Evolutionary conservation across 1,140 invertebrate genomes (phyloP).

Genomic region (Leptonema lineaticorne): DNA sequence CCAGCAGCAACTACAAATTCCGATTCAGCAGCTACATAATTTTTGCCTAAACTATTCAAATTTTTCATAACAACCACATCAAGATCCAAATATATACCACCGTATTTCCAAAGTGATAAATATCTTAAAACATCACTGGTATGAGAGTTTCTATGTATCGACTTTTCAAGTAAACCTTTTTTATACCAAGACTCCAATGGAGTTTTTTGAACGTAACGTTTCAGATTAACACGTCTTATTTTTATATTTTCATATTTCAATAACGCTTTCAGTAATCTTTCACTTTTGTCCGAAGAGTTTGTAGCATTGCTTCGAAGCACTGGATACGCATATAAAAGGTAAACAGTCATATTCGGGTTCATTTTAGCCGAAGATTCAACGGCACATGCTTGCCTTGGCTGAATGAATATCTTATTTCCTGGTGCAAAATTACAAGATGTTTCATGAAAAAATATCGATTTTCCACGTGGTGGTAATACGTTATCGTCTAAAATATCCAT

Average conservation of each 20-base stretch:
- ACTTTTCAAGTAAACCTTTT: constrained; percentile 49
- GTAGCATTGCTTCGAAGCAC: constrained; percentile 35
- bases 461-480: constrained; percentile 31
- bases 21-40: constrained; percentile 68
- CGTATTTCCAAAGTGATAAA: constrained; percentile 61
- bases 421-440: constrained; percentile 51
- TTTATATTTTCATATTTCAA: constrained; percentile 52
- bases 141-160: constrained; percentile 53
- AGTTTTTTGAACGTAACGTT: constrained; percentile 51
- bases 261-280: constrained; percentile 44
- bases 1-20: constrained; percentile 62
- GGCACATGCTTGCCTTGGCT: constrained; percentile 58
- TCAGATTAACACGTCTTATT: constrained; percentile 45
- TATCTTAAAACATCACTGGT: constrained; percentile 59
- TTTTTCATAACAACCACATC: constrained; percentile 70
- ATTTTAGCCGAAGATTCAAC: constrained; percentile 61
- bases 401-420: constrained; percentile 43
- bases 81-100: constrained; percentile 66
- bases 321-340: constrained; percentile 54
- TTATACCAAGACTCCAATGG: constrained; percentile 57
- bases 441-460: constrained; percentile 61
- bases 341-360: constrained; percentile 56
- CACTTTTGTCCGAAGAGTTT: not conserved
- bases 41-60: constrained; percentile 58
- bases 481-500: too few relatives aligned